phyloP scores from a whole-genome alignment of 92 coral and sea anemone genomes.

The Paramuricea clavata region DNA sequence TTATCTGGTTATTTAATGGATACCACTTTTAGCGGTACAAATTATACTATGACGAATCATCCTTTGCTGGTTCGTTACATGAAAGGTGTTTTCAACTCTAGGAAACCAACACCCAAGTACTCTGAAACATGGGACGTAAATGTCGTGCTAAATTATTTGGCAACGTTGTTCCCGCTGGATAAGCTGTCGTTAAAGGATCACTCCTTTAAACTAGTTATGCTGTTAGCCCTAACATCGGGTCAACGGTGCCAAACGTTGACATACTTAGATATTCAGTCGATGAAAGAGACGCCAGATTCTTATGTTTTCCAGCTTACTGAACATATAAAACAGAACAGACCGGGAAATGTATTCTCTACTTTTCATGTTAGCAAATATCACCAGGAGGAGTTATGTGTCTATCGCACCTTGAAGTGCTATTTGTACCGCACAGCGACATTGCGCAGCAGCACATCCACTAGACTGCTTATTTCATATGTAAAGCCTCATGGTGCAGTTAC shows the following conservation, averaged over 20 bases:
- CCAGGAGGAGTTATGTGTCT: conserved; percentile 43
- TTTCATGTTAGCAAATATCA: conserved; percentile 47
- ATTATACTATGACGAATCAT: conserved; percentile 47
- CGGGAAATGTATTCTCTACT: conserved; percentile 32
- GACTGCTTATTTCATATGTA: conserved; percentile 37
- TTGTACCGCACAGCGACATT: conserved; percentile 21
- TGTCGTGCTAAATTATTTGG: background rate
- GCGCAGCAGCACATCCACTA: background rate
- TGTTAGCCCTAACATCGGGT: conserved; percentile 62
- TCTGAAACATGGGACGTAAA: conserved; percentile 60
- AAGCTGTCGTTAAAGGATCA: conserved; percentile 29
- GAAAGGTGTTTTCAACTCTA: conserved; percentile 57
- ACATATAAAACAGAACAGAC: conserved; percentile 60
- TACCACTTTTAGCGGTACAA: background rate
- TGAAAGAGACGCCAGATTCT: conserved; percentile 43
- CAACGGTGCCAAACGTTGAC: conserved; percentile 65
- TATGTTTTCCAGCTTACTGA: conserved; percentile 36
- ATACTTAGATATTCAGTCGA: conserved; percentile 4
- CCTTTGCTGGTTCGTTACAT: conserved; percentile 51
- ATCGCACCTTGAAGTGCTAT: conserved; percentile 23
- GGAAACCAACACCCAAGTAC: conserved; percentile 38
- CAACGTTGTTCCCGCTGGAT: conserved; percentile 37
- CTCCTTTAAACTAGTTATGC: conserved; percentile 50
- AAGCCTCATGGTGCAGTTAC: conserved; percentile 5
- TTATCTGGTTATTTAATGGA: conserved; percentile 56